A percentile compares a stretch with the other conserved stretches of the same genome.
Conservation (phyloP, 2,797 vertebrate genomes). For the Chrysocyon brachyurus region DNA sequence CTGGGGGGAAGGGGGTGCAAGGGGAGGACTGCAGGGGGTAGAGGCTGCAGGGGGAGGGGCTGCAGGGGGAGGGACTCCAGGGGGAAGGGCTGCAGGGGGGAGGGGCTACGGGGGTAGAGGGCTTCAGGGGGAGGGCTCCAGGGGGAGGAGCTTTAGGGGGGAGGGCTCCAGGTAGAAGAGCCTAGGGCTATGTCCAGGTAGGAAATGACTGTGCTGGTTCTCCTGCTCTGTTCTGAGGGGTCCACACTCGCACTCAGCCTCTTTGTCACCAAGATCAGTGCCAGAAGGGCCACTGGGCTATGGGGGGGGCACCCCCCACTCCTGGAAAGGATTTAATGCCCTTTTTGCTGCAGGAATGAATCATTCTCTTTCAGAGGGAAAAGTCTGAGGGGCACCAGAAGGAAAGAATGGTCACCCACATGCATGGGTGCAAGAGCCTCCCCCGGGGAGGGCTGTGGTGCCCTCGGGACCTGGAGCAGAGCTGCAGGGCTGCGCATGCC, state of each 20-base stretch:
- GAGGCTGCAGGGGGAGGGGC: neutral
- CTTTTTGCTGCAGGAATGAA: neutral
- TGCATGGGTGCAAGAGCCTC: neutral
- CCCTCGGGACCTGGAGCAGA: too few relatives aligned
- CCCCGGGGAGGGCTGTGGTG: neutral
- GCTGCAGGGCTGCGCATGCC: accelerated
- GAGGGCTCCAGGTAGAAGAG: too few relatives aligned
- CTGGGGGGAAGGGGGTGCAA: neutral
- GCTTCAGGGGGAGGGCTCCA: too few relatives aligned
- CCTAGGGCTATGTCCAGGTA: neutral
- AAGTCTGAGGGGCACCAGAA: neutral
- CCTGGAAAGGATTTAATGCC: neutral
- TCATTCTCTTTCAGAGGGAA: neutral
- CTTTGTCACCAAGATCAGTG: neutral
- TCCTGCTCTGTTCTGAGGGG: neutral
- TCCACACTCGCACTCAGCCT: neutral
- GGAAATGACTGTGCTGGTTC: accelerated
- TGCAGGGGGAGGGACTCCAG: neutral
- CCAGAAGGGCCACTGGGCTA: neutral
- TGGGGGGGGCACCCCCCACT: neutral
- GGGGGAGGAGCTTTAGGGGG: neutral
- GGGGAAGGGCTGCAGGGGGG: neutral
- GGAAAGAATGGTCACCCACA: neutral
- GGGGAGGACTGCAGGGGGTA: neutral
- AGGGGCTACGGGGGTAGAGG: too few relatives aligned